phyloP scores from a whole-genome alignment of 2,888 invertebrate species.

The Thelaira solivaga region DNA sequence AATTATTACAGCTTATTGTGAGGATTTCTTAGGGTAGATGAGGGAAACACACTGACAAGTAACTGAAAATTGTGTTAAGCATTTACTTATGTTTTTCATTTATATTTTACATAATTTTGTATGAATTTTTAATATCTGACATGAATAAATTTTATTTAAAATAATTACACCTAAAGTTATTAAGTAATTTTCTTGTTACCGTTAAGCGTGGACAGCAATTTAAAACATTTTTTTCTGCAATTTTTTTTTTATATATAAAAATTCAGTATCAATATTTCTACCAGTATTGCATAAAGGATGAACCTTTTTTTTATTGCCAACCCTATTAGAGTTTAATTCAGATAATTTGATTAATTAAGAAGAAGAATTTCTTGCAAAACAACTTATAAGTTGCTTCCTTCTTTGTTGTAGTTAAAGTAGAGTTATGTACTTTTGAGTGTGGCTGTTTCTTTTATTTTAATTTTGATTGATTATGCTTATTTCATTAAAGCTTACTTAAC shows the following conservation, averaged over 20 bases:
- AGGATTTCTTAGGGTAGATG: conserved; percentile 2
- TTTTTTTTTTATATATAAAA: background rate
- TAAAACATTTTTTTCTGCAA: background rate
- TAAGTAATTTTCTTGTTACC: conserved; percentile 58
- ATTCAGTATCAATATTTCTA: conserved; percentile 23
- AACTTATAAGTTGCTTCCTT: no score
- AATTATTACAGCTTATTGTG: conserved; percentile 12
- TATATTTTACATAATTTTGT: conserved; percentile 20
- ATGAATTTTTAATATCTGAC: conserved; percentile 30
- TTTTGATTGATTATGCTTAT: conserved; percentile 32
- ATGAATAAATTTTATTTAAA: conserved; percentile 42
- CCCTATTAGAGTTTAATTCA: no score
- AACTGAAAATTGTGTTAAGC: conserved; percentile 19
- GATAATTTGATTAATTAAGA: no score
- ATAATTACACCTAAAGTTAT: conserved; percentile 40
- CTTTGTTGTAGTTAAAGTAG: no score
- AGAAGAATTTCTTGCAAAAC: no score
- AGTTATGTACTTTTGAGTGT: no score
- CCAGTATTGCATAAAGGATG: no score
- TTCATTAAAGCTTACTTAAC: background rate
- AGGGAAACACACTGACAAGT: background rate
- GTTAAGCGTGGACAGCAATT: background rate
- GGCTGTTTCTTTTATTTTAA: conserved; percentile 12
- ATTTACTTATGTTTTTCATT: conserved; percentile 3
- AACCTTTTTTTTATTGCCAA: no score